Conservation (phyloP, 1,140 invertebrate species). For the Drosophila carrolli region DNA sequence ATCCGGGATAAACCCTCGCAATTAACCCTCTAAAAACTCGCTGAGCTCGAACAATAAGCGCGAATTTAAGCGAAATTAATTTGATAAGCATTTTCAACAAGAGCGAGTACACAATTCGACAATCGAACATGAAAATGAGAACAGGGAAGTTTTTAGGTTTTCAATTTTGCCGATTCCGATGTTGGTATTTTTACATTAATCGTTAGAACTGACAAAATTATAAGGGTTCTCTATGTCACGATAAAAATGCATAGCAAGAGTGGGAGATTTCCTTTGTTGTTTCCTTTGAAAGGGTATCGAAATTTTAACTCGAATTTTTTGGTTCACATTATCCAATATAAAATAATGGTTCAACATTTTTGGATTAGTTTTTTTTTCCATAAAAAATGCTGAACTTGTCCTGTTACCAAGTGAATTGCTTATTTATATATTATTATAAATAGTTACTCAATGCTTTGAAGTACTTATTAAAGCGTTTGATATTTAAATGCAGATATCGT, state of each 20-base stretch:
- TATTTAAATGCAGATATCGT: too few species aligned
- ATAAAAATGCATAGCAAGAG: neutral
- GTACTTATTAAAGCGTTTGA: too few species aligned
- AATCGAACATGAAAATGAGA: slow-evolving; percentile 15
- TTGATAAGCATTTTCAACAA: slow-evolving; percentile 78
- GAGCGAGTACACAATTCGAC: slow-evolving; percentile 13
- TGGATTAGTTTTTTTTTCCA: too few species aligned
- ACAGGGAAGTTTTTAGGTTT: slow-evolving; percentile 22
- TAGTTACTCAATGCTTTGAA: too few species aligned
- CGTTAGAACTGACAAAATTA: neutral
- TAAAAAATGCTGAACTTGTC: too few species aligned
- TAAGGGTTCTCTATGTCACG: neutral
- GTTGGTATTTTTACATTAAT: neutral
- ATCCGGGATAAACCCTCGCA: slow-evolving; percentile 62
- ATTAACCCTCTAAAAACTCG: slow-evolving; percentile 69
- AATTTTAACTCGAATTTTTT: too few species aligned
- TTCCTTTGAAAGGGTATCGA: neutral
- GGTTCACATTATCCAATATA: too few species aligned
- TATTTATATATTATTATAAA: too few species aligned
- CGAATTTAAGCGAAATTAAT: slow-evolving; percentile 83
- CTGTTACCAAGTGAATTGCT: too few species aligned
- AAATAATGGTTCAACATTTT: too few species aligned
- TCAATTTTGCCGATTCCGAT: neutral
- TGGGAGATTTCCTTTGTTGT: neutral
- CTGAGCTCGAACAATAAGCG: slow-evolving; percentile 66